Conservation (phyloP, 2,888 invertebrate genomes). For the Sinelater perroti region DNA sequence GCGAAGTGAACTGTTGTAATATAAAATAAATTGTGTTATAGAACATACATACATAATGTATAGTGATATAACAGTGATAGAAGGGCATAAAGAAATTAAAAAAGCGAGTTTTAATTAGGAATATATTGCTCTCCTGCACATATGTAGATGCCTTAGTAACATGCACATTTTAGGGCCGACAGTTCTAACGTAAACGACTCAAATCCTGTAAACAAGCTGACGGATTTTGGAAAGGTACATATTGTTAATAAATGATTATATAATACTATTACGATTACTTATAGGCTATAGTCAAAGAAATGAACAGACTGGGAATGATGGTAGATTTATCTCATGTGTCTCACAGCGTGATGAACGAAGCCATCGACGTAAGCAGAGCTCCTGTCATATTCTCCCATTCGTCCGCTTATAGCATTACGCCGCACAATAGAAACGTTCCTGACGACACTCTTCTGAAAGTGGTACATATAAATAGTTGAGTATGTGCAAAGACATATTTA, state of each 20-base stretch:
- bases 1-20: too few relatives aligned
- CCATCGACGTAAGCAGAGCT: constrained; percentile 62
- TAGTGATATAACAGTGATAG: too few relatives aligned
- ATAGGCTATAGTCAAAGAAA: constrained; percentile 29
- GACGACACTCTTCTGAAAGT: constrained; percentile 65
- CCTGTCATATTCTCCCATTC: constrained; percentile 72
- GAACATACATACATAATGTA: too few relatives aligned
- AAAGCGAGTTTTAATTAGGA: too few relatives aligned
- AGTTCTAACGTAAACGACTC: constrained; percentile 52
- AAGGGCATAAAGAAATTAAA: too few relatives aligned
- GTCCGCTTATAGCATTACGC: constrained; percentile 64
- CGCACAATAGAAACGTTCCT: constrained; percentile 66
- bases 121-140: too few relatives aligned
- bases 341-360: constrained; percentile 66
- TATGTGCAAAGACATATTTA: neutral
- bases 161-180: constrained; percentile 59
- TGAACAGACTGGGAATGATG: constrained; percentile 65
- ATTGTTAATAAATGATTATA: neutral
- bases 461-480: too few relatives aligned
- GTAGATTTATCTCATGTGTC: constrained; percentile 70
- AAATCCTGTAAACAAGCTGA: constrained; percentile 54
- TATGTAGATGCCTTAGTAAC: too few relatives aligned
- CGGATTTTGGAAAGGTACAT: constrained; percentile 59
- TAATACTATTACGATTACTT: neutral
- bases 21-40: too few relatives aligned